phyloP scores from a whole-genome alignment of 2,888 invertebrate genomes.

The Amphimallon solstitiale region DNA sequence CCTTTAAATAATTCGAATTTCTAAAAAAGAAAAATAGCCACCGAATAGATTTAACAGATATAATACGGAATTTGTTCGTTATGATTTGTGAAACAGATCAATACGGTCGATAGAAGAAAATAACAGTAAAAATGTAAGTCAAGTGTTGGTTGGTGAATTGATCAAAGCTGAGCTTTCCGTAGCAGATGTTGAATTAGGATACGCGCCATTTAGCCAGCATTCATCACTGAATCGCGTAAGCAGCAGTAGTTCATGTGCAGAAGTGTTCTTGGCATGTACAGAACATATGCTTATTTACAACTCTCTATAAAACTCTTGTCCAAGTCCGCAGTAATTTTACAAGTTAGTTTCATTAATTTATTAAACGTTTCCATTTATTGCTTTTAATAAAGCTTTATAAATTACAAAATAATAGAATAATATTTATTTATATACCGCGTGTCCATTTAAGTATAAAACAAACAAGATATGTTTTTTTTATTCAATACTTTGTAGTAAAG shows the following conservation, averaged over 20 bases:
- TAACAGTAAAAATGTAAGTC: slow-evolving; percentile 40
- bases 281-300: slow-evolving; percentile 55
- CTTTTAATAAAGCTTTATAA: too few relatives aligned
- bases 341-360: neutral
- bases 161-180: slow-evolving; percentile 52
- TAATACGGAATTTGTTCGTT: neutral
- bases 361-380: too few relatives aligned
- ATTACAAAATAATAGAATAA: too few relatives aligned
- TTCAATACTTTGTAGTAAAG: too few relatives aligned
- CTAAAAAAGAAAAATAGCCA: too few relatives aligned
- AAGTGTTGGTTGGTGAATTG: slow-evolving; percentile 48
- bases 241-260: slow-evolving; percentile 52
- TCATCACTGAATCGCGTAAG: slow-evolving; percentile 53
- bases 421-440: too few relatives aligned
- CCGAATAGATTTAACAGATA: too few relatives aligned
- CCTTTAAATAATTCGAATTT: too few relatives aligned
- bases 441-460: too few relatives aligned
- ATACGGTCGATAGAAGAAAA: slow-evolving; percentile 38
- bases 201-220: slow-evolving; percentile 54
- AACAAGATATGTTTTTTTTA: too few relatives aligned
- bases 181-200: slow-evolving; percentile 53
- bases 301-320: slow-evolving; percentile 50
- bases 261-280: slow-evolving; percentile 55
- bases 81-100: slow-evolving; percentile 41
- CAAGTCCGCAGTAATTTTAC: slow-evolving; percentile 41